Conservation (phyloP, 2,797 vertebrate species). For the Yasuhikotakia modesta region DNA sequence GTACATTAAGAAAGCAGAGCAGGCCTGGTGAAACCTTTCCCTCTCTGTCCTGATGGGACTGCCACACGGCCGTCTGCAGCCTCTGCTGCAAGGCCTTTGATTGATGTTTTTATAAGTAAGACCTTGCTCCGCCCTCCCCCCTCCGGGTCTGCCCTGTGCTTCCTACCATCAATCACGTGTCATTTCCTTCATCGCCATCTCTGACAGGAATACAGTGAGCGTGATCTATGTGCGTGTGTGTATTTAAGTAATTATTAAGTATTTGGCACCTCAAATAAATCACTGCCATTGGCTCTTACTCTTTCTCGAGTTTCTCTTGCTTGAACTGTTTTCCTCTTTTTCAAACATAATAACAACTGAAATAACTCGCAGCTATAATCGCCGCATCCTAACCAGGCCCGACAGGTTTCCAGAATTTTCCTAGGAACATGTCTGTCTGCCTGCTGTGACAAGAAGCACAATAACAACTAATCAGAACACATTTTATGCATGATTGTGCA, state of each 20-base stretch:
- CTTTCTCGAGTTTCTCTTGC: slow-evolving; percentile 52
- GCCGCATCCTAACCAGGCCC: background rate
- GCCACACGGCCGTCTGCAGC: background rate
- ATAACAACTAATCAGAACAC: background rate
- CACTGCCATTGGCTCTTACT: slow-evolving; percentile 63
- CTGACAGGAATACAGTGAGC: slow-evolving; percentile 82
- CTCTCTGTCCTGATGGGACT: slow-evolving; percentile 11
- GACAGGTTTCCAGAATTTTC: background rate
- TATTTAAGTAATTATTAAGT: slow-evolving; percentile 82
- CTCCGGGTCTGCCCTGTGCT: slow-evolving; percentile 67
- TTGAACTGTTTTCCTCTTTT: slow-evolving; percentile 45
- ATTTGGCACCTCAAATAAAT: slow-evolving; percentile 77
- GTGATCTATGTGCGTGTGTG: slow-evolving; percentile 71
- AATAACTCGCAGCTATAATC: background rate
- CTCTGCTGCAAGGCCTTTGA: slow-evolving; percentile 64
- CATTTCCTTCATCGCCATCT: slow-evolving; percentile 75
- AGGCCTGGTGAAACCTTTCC: slow-evolving; percentile 10
- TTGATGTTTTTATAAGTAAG: slow-evolving; percentile 84
- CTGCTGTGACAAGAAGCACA: background rate
- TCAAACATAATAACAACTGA: slow-evolving; percentile 57
- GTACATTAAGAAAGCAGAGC: slow-evolving; percentile 41
- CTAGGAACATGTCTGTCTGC: background rate
- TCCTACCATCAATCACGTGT: slow-evolving; percentile 82
- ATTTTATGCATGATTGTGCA: background rate
- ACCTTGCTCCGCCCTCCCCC: slow-evolving; percentile 75